phyloP scores from a whole-genome alignment of 2,113 vertebrate genomes.

The Syngnathoides biaculeatus region DNA sequence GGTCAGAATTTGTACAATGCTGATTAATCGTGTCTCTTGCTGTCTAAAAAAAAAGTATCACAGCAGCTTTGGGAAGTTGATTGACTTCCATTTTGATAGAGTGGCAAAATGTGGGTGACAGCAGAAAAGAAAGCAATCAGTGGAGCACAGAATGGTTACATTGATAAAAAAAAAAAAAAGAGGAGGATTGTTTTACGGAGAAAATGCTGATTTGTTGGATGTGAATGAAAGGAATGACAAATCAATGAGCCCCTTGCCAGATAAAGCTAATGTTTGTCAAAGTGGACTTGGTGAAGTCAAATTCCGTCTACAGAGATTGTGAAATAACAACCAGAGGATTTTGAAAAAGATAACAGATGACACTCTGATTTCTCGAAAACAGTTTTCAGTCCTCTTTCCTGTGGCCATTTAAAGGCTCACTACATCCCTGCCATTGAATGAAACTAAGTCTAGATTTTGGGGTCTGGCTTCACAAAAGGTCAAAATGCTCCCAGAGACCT shows the following conservation, averaged over 20 bases:
- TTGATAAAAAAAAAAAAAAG: neutral
- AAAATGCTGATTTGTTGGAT: neutral
- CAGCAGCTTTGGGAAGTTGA: too few relatives aligned
- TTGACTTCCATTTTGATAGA: too few relatives aligned
- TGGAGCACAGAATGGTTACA: neutral
- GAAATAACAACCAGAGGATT: neutral
- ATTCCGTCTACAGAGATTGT: neutral
- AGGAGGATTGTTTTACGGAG: neutral
- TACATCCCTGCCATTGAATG: neutral
- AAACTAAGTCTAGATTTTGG: neutral
- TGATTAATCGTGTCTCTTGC: neutral
- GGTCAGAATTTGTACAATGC: neutral
- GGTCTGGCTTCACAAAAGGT: neutral
- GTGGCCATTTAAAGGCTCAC: neutral
- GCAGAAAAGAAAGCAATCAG: neutral
- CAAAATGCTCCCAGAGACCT: neutral
- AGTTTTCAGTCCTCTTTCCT: neutral
- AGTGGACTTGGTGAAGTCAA: neutral
- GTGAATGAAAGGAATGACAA: neutral
- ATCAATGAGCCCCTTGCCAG: neutral
- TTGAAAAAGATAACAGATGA: neutral
- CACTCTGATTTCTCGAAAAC: neutral
- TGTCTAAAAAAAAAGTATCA: too few relatives aligned
- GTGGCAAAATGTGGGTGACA: neutral
- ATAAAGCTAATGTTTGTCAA: neutral